These are phyloP conservation scores for Eristalinus sepulchralis DNA, from an alignment of 2,888 invertebrate genomes.

Conservation along the genomic window DNA sequence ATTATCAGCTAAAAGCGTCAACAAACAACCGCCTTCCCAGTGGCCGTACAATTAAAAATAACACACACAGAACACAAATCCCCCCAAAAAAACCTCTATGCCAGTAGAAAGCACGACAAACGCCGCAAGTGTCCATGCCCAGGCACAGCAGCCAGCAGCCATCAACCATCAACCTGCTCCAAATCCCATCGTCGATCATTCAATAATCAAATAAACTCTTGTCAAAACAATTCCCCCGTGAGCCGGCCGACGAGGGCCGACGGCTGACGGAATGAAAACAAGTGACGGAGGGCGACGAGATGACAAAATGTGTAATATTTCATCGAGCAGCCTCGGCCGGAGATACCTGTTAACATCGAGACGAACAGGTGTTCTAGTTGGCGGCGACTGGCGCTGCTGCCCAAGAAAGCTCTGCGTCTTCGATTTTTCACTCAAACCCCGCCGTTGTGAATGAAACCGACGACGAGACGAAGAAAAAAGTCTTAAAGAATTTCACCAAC, in stretches of 20 bases:
- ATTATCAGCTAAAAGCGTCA: conserved; percentile 48
- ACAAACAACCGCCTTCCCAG: conserved; percentile 37
- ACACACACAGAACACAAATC: background rate
- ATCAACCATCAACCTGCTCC: conserved; percentile 27
- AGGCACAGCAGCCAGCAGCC: background rate
- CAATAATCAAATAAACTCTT: conserved; percentile 42
- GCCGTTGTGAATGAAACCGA: conserved; percentile 60
- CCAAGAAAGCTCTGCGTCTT: conserved; percentile 44
- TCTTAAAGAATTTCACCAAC: conserved; percentile 47
- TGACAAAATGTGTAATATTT: conserved; percentile 64
- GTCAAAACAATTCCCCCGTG: conserved; percentile 41
- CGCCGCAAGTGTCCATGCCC: background rate
- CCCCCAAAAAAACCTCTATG: background rate
- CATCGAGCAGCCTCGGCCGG: conserved; percentile 36
- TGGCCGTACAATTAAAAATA: conserved; percentile 42
- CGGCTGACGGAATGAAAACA: conserved; percentile 24
- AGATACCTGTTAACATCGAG: conserved; percentile 64
- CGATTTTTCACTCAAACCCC: conserved; percentile 33
- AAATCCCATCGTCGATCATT: conserved; percentile 42
- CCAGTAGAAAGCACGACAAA: conserved; percentile 40
- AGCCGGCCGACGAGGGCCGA: conserved; percentile 1
- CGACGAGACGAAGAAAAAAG: background rate
- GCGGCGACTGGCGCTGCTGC: conserved; percentile 9
- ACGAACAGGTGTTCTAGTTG: conserved; percentile 59
- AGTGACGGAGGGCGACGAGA: conserved; percentile 19